Evolutionary conservation across 2,888 invertebrate species (phyloP), one percentile per base, ranked within the genome.

Genomic region (Ferdinandea cuprea): DNA sequence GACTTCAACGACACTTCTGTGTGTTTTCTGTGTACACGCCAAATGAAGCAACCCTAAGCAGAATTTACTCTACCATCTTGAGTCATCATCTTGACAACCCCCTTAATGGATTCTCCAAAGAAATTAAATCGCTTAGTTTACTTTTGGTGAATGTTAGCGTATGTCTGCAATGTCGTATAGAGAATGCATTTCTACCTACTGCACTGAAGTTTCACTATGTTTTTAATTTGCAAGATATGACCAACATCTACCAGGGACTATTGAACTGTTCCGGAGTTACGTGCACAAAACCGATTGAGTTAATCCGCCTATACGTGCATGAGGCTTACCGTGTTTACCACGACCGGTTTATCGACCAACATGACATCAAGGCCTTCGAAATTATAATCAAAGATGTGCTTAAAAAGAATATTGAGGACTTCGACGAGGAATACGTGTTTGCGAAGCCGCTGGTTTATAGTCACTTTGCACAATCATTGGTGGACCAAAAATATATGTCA

Each of bases 191-290:
- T 91, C 92, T 98, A 85, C 98, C 98, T 0, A 98, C 98, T 0
- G 98, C 98, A 11, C 92, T 97, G 86, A 98, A 98, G 91, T 99
- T 98, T 89, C 98, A 99, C 90, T 99, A 99, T 88, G 93, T 96
- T 56, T 99, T 98, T 91, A 99, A 98, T 89, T 91, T 99, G 71
- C 92, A 98, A 73, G 98, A 99, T 90, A 92, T 98, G 78, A 97
- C 98, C 1, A 98, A 97, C 89, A 95, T 99, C 85, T 98, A 97
- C 90, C 98, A 97, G 95, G 98, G 98, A 2, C 93, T 98, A 56
- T 91, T 98, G 83, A 98, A 97, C 89, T 94, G 96, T 46, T 94
- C 93, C 35, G 95, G 95, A 1, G 95, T 95, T 65, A 94, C 94
- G 3, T 93, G 96, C 76, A 94, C 94, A 86, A 93, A 92, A 21